A percentile compares a stretch with the other conserved stretches of the same genome.
Conservation (phyloP, 2,888 invertebrate species). For the Sceliomorpha sp. region DNA sequence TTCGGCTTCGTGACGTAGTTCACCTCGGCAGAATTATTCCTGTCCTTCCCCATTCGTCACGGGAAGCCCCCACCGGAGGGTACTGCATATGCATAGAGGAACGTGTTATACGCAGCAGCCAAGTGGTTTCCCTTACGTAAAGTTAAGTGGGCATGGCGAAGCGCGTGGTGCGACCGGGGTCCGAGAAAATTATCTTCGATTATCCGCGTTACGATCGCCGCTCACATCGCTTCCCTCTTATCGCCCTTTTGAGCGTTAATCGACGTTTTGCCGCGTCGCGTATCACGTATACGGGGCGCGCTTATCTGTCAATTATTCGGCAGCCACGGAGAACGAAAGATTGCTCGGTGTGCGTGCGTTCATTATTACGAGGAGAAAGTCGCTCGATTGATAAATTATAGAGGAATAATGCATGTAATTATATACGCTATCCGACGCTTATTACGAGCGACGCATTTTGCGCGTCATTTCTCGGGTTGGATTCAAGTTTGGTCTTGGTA, state of each 20-base stretch:
- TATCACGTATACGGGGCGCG: conserved; percentile 11
- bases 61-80: conserved; percentile 58
- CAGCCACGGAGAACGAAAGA: conserved; percentile 18
- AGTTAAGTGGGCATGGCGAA: conserved; percentile 72
- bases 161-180: conserved; percentile 68
- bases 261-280: conserved; percentile 31
- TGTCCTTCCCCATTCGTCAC: conserved; percentile 63
- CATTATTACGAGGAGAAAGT: conserved; percentile 44
- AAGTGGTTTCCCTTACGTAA: conserved; percentile 74
- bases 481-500: conserved; percentile 12
- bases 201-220: conserved; percentile 64
- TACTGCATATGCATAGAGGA: conserved; percentile 66
- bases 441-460: conserved; percentile 26
- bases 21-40: conserved; percentile 51
- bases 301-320: conserved; percentile 42
- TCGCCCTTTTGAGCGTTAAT: conserved; percentile 32
- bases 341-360: conserved; percentile 5
- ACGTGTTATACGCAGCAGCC: conserved; percentile 71
- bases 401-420: conserved; percentile 46
- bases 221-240: conserved; percentile 9
- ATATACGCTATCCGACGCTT: conserved; percentile 16
- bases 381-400: conserved; percentile 43
- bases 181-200: conserved; percentile 75
- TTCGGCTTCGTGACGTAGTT: conserved; percentile 50
- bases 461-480: conserved; percentile 16